A percentile compares a stretch with the other conserved stretches of the same genome.
These are phyloP conservation scores for Eumaeus atala DNA, from an alignment of 1,140 invertebrate species.

Conservation along the genomic window DNA sequence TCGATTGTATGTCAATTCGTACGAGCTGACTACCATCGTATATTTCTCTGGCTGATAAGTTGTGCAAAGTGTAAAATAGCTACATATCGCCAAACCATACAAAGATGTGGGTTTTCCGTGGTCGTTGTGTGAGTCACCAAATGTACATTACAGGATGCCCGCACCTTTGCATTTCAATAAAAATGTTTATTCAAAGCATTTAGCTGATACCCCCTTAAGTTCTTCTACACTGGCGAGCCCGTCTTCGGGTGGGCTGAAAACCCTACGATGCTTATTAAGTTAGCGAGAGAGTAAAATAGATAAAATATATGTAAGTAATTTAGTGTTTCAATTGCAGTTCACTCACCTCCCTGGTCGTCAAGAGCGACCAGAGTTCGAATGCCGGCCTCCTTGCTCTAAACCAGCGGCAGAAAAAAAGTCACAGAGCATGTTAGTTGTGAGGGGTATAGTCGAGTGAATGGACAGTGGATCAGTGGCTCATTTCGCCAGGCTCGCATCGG, in stretches of 20 bases:
- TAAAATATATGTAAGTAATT: slow-evolving; percentile 68
- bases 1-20: slow-evolving; percentile 41
- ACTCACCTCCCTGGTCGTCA: slow-evolving; percentile 99
- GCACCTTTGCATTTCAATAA: slow-evolving; percentile 67
- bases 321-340: slow-evolving; percentile 74
- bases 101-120: slow-evolving; percentile 71
- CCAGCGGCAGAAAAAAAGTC: slow-evolving; percentile 81
- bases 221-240: slow-evolving; percentile 52
- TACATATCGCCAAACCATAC: slow-evolving; percentile 64
- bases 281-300: slow-evolving; percentile 70
- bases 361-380: slow-evolving; percentile 98
- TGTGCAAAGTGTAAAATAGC: slow-evolving; percentile 69
- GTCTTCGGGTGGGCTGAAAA: slow-evolving; percentile 62
- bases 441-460: slow-evolving; percentile 68
- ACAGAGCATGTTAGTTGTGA: slow-evolving; percentile 73
- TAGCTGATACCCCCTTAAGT: slow-evolving; percentile 53
- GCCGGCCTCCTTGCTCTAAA: slow-evolving; percentile 99
- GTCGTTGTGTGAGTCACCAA: slow-evolving; percentile 42
- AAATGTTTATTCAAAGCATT: slow-evolving; percentile 56
- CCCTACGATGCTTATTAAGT: slow-evolving; percentile 65
- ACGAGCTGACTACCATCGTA: slow-evolving; percentile 41
- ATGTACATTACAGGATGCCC: slow-evolving; percentile 53
- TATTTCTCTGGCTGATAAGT: slow-evolving; percentile 58
- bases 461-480: no score
- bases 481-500: slow-evolving; percentile 21